Evolutionary conservation across 2,113 vertebrate genomes (phyloP), one percentile per base, ranked within the genome.

Genomic region (Ginglymostoma cirratum): DNA sequence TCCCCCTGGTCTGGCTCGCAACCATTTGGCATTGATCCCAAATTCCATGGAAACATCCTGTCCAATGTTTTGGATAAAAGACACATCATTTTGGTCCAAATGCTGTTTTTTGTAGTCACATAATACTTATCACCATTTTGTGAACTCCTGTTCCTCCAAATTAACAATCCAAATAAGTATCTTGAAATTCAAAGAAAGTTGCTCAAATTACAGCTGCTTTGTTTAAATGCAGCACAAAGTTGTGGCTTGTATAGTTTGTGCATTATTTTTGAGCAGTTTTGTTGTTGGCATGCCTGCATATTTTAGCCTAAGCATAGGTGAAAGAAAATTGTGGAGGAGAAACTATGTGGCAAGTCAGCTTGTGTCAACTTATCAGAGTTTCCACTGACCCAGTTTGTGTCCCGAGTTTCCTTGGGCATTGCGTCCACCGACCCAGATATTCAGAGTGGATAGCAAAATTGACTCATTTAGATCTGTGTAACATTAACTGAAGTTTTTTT

Each of bases 381-480:
- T 72, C 69, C 94, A 70, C 12, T 95, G 67, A 95, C 94, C 24
- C 27, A 95, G 3, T 52, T 76, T 72, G 30, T 95, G 24, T 76
- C 94, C 94, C 34, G 69, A 95, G 27, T 76, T 34, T 72, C 67
- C 27, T 30, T 24, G 24, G 38, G 30, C 61, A 66, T 7, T 93
- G 19, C 24, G 61, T 66, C 61, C 89, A 72, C 94, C 76, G 94
- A 76, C 67, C 42, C 94, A 94, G 24, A 95, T 95, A 70, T 24
- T 72, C 52, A 76, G 42, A 30, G 24, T 30, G 42, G 2, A 52
- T 72, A 45, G 42, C 42, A 95, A 23, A 23, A 38, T 66, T 66
- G 89, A 95, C 23, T 45, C 65, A 72, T 17, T 70, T 70, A 70
- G 45, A 1, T 48, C 24, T 24, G 23, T 38, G 3, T 12, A 48